Base-by-base conservation (phyloP, 2,797 vertebrate species). In the Todus mexicanus region DNA sequence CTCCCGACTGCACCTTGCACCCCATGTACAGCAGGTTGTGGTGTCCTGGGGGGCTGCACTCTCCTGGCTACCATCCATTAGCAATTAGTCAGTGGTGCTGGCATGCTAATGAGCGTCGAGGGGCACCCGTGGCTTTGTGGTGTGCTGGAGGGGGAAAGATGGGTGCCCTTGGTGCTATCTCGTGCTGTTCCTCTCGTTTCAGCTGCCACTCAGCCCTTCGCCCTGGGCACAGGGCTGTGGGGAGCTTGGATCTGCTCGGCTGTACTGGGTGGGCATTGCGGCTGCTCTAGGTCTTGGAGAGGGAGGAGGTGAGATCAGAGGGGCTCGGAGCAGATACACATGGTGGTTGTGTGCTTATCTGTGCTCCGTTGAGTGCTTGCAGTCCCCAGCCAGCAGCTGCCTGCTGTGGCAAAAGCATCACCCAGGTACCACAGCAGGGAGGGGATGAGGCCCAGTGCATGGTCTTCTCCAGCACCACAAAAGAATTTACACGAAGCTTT, bases 161-260 rank as follows among this genome's bases (percentile, higher is more conserved):
- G 26, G 35, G 43, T 77, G 40, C 31, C 29, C 43, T 35, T 2
- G 3, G 26, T 79, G 61, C 69, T 16, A 6, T 42, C 43, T 43
- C 4, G 2, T 26, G 65, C 51, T 57, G 38, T 23, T 78, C 47
- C 31, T 63, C 12, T 19, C 12, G 1, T 27, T 37, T 45, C 51
- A 45, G 45, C 29, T 60, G n/a, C 35, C 2, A 3, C 56, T 54
- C 21, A 4, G 51, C 53, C 21, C 54, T 56, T 33, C 23, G 54
- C 31, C 7, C 10, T 6, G 8, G n/a, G 4, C 9, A 0, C 0
- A 7, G 47, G 45, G 23, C 47, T 71, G 31, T 7, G 12, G 15
- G 17, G 70, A 79, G 37, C 21, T 21, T 31, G 81, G 50, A n/a
- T 29, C 27, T 57, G 64, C 59, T 75, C 47, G 5, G 35, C 56